Percentiles rank a stretch among this genome's conserved stretches.
These are phyloP conservation scores for Hemibagrus wyckioides DNA, from an alignment of 2,113 vertebrate genomes.

Conservation along the genomic window DNA sequence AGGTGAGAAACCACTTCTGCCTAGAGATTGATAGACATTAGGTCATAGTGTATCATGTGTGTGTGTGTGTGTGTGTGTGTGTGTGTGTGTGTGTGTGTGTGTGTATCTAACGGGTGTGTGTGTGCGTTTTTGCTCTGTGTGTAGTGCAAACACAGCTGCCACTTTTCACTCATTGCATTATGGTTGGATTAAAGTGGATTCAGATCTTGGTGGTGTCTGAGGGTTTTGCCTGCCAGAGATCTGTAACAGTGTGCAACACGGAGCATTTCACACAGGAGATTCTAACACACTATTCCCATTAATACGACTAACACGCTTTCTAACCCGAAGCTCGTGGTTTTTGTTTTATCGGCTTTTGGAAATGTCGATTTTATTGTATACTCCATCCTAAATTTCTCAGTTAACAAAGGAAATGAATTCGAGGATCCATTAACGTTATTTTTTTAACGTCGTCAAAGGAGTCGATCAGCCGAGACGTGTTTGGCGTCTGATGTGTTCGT, in stretches of 20 bases:
- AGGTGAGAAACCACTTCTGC: conserved; percentile 73
- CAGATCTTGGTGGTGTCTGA: background rate
- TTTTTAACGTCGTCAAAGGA: background rate
- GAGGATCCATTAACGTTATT: background rate
- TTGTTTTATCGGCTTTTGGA: background rate
- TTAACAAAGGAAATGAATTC: background rate
- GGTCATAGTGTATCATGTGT: conserved; percentile 44
- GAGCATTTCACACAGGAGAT: background rate
- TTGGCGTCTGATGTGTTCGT: background rate
- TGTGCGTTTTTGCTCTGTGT: conserved; percentile 15
- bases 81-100: conserved; percentile 34
- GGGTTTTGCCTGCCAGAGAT: background rate
- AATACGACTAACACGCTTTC: conserved; percentile 50
- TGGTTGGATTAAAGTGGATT: background rate
- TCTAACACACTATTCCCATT: background rate
- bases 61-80: conserved; percentile 23
- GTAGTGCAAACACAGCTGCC: conserved; percentile 59
- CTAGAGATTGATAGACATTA: conserved; percentile 59
- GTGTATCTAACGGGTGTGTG: conserved; percentile 36
- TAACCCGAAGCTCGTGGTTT: conserved; percentile 12
- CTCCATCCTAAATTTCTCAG: background rate
- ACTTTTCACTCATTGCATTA: conserved; percentile 49
- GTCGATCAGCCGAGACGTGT: background rate
- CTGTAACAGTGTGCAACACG: background rate
- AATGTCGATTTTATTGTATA: background rate